A percentile compares a stretch with the other conserved stretches of the same genome.
Evolutionary conservation across 1,140 invertebrate genomes (phyloP).

Genomic region (Pemphigus obesinymphae): DNA sequence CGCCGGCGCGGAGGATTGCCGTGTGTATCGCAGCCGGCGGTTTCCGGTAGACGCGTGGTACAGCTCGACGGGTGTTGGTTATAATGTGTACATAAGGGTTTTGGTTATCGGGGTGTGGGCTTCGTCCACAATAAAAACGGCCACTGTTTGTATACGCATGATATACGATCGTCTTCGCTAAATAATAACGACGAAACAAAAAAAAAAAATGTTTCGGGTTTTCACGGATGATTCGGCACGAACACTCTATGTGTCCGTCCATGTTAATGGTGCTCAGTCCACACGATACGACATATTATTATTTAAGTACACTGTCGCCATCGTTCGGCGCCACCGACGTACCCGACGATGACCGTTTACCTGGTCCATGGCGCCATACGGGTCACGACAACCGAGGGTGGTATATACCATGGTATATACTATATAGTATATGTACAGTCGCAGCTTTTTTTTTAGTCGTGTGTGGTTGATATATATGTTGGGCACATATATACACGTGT

Average conservation of each 20-base stretch:
- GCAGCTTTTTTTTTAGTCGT: neutral
- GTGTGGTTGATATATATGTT: neutral
- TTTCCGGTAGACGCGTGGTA: neutral
- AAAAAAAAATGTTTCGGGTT: neutral
- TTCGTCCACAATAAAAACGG: neutral
- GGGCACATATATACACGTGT: neutral
- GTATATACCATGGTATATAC: too few species aligned
- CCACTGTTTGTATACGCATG: neutral
- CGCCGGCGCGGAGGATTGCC: neutral
- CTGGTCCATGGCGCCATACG: neutral
- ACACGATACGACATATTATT: too few species aligned
- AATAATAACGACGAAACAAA: too few species aligned
- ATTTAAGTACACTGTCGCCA: too few species aligned
- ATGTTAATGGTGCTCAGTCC: too few species aligned
- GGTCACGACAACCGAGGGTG: neutral
- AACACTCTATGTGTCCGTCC: too few species aligned
- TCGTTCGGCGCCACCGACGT: neutral
- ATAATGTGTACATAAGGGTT: neutral
- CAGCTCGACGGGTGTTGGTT: neutral
- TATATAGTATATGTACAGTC: too few species aligned
- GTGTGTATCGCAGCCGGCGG: neutral
- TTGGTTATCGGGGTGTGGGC: neutral
- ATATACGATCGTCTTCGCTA: too few species aligned
- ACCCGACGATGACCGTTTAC: neutral
- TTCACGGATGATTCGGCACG: neutral